phyloP scores from a whole-genome alignment of 2,113 vertebrate species.

The Rhea pennata region DNA sequence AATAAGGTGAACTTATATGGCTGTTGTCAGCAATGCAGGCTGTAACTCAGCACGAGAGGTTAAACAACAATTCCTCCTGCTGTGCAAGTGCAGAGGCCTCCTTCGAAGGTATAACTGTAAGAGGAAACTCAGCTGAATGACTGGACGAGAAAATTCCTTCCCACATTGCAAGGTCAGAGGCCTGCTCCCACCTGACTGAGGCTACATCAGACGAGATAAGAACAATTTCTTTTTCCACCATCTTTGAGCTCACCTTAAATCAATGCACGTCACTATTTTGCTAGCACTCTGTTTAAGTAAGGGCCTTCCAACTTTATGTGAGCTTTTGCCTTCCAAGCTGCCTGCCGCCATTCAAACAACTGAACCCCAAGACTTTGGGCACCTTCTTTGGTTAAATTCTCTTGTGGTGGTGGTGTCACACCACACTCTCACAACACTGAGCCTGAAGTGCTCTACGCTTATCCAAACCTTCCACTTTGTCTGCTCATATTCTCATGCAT shows the following conservation, averaged over 20 bases:
- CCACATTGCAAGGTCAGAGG: background rate
- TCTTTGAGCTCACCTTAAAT: fast-evolving
- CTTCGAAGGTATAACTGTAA: background rate
- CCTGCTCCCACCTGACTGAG: background rate
- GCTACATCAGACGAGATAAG: background rate
- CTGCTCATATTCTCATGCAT: too few species aligned
- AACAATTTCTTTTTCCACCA: background rate
- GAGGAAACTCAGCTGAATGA: background rate
- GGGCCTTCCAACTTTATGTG: background rate
- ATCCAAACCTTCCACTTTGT: background rate
- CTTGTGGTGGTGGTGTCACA: background rate
- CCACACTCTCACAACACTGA: background rate
- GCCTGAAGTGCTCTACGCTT: background rate
- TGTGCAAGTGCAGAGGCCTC: background rate
- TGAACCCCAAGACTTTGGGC: background rate
- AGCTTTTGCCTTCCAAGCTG: background rate
- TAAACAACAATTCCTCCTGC: background rate
- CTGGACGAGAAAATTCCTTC: background rate
- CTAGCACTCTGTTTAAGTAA: background rate
- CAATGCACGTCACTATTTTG: background rate
- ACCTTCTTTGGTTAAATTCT: background rate
- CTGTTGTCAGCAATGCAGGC: background rate
- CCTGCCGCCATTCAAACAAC: background rate
- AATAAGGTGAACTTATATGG: background rate
- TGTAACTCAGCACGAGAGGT: background rate